Conservation (phyloP, 53 echinoderm and acorn worm species). For the Paracentrotus lividus region DNA sequence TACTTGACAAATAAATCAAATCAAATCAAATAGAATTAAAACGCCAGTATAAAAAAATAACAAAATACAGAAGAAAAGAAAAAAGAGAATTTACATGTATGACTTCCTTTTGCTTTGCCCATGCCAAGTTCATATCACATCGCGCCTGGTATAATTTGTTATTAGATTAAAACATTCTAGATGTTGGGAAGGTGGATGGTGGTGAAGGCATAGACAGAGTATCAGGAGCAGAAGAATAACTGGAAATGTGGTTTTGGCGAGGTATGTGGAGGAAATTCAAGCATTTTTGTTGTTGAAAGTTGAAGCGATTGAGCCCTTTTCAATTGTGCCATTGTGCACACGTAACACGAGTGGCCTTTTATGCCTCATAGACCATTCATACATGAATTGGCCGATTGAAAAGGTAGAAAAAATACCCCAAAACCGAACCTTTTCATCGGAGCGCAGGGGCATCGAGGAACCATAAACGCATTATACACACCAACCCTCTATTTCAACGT, state of each 20-base stretch:
- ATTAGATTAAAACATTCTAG: too few relatives aligned
- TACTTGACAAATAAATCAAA: too few relatives aligned
- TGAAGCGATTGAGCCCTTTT: constrained; percentile 45
- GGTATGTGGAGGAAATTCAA: constrained; percentile 43
- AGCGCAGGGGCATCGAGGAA: background rate
- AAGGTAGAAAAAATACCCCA: constrained; percentile 50
- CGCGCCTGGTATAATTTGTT: too few relatives aligned
- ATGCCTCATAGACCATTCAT: constrained; percentile 37
- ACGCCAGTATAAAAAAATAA: too few relatives aligned
- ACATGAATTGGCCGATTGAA: constrained; percentile 25
- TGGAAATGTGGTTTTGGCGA: constrained; percentile 21
- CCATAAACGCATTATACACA: background rate
- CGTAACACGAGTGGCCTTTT: constrained; percentile 41
- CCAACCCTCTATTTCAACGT: background rate
- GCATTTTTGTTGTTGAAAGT: constrained; percentile 51
- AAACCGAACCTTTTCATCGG: background rate
- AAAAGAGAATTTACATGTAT: too few relatives aligned
- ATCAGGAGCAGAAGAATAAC: background rate
- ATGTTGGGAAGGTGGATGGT: background rate
- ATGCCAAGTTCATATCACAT: too few relatives aligned
- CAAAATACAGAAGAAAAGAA: too few relatives aligned
- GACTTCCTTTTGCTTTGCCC: too few relatives aligned
- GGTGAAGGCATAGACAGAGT: background rate
- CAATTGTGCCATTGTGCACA: background rate
- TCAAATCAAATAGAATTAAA: too few relatives aligned